Evolutionary conservation across 2,113 vertebrate genomes (phyloP), one percentile per base, ranked within the genome.

Genomic region (Neolamprologus sp.): DNA sequence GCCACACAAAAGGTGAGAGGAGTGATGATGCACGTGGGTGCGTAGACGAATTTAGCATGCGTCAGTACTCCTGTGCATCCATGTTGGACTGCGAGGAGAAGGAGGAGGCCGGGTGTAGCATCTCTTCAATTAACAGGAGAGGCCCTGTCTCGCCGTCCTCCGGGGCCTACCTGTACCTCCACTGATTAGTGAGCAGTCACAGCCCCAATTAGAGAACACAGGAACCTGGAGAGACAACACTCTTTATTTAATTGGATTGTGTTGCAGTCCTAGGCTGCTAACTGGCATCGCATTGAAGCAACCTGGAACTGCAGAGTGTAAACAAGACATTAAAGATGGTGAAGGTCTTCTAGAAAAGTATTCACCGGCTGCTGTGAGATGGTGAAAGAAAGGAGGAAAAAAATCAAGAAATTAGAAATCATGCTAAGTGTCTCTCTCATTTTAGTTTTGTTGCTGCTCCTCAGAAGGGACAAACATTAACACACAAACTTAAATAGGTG

Each of bases 151-250:
- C 9, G 13, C 82, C 63, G 71, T 95, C 93, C 95, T 95, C 93
- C 88, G 86, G 95, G 94, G 94, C 87, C 94, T 92, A 95, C 95
- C 95, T 96, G 95, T 94, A 91, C 94, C 90, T 86, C 86, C 42
- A 65, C 93, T 94, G 93, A 95, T 96, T 96, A 96, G 94, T 94
- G 94, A 94, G 93, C 95, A 95, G 96, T 96, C 95, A 95, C 95
- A 95, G 95, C 93, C 95, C 95, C 95, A 96, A 96, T 96, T 96
- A 96, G 93, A 94, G 95, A 94, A 93, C 94, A 94, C 91, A 95
- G 91, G 91, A 96, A 93, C 94, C 93, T 91, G 92, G 91, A 93
- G 92, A 95, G 93, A 95, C 94, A 94, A 96, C 94, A 95, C 92
- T 94, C 92, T 91, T 92, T 95, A 91, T 95, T 95, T 96, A 96